Evolutionary conservation across 1,140 invertebrate species (phyloP).

Genomic region (Glossosoma conforme): DNA sequence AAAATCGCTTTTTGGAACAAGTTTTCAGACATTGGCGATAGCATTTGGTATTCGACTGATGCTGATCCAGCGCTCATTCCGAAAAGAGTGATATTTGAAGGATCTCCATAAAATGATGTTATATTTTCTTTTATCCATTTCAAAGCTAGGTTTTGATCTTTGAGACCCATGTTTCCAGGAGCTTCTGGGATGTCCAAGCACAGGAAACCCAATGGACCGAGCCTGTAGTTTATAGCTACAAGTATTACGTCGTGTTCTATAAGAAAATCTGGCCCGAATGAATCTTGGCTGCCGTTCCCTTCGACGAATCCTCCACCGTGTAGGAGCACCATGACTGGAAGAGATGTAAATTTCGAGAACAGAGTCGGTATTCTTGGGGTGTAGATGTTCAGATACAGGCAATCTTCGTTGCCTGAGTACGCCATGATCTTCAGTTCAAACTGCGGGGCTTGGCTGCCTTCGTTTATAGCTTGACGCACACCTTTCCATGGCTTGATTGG

Average conservation of each 20-base stretch:
- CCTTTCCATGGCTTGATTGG: conserved; percentile 39
- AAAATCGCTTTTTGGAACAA: conserved; percentile 26
- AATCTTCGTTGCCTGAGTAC: conserved; percentile 56
- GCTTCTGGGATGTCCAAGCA: conserved; percentile 48
- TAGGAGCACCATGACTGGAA: conserved; percentile 37
- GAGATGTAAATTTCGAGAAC: conserved; percentile 18
- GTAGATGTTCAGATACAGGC: conserved; percentile 62
- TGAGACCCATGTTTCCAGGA: conserved; percentile 30
- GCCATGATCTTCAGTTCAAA: neutral
- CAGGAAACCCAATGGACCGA: conserved; percentile 50
- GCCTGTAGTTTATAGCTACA: conserved; percentile 46
- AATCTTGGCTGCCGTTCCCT: conserved; percentile 24
- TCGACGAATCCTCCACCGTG: conserved; percentile 42
- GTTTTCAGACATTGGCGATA: conserved; percentile 18
- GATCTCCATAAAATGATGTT: conserved; percentile 43
- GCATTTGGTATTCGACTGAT: conserved; percentile 21
- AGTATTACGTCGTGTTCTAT: conserved; percentile 48
- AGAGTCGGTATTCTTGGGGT: conserved; percentile 40
- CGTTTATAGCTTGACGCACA: conserved; percentile 35
- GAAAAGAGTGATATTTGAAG: conserved; percentile 39
- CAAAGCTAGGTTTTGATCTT: conserved; percentile 30
- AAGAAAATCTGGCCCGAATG: conserved; percentile 35
- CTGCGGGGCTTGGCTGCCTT: conserved; percentile 29
- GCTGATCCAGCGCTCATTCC: conserved; percentile 35
- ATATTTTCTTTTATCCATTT: conserved; percentile 52